A percentile compares a stretch with the other conserved stretches of the same genome.
These are phyloP conservation scores for Galeopterus variegatus DNA, from an alignment of 2,113 vertebrate species.

Conservation along the genomic window DNA sequence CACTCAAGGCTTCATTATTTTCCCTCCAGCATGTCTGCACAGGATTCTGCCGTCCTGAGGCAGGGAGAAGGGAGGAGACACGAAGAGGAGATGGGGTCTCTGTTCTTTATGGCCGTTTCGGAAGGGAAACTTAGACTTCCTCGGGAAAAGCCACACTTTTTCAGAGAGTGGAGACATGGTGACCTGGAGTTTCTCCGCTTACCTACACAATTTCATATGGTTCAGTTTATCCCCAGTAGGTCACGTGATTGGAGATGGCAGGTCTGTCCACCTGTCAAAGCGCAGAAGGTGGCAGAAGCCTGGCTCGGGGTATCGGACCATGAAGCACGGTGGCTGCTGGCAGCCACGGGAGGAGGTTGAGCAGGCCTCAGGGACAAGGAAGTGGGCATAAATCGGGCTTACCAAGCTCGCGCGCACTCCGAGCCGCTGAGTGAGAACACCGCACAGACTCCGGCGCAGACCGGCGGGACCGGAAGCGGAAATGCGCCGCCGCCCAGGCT, in stretches of 20 bases:
- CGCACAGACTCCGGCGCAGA: accelerated
- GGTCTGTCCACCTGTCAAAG: neutral
- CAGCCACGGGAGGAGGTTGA: neutral
- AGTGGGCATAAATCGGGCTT: accelerated
- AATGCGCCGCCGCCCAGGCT: neutral
- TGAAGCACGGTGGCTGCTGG: too few species aligned
- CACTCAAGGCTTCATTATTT: neutral
- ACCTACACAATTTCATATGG: neutral
- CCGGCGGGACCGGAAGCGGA: neutral
- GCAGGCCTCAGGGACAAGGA: accelerated
- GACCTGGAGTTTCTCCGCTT: slow-evolving; percentile 12
- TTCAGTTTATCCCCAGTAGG: neutral
- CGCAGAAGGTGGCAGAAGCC: neutral
- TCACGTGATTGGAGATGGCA: neutral
- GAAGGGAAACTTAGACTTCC: neutral
- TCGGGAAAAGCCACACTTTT: neutral
- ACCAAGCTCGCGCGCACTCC: accelerated
- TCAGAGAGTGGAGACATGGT: neutral
- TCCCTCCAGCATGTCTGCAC: neutral
- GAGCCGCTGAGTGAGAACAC: neutral
- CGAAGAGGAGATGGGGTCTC: neutral
- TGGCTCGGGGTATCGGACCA: too few species aligned
- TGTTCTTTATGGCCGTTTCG: neutral
- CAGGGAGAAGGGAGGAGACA: neutral
- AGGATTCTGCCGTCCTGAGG: neutral